These are phyloP conservation scores for Platycheirus albimanus DNA, from an alignment of 2,888 invertebrate species.

Conservation along the genomic window DNA sequence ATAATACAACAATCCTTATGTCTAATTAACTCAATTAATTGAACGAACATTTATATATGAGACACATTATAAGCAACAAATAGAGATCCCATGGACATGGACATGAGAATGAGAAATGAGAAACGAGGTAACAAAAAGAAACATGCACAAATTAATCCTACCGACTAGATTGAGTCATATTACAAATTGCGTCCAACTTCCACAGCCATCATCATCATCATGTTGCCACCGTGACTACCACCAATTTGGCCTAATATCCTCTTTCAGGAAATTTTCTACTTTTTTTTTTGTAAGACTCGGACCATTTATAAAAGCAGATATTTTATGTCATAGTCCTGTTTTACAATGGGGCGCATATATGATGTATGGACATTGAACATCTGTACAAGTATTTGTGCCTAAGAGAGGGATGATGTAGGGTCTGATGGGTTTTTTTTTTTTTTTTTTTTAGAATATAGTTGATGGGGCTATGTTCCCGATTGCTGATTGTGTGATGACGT, in stretches of 20 bases:
- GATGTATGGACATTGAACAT: slow-evolving; percentile 14
- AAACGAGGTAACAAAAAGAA: too few species aligned
- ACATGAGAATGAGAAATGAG: too few species aligned
- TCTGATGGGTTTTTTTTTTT: slow-evolving; percentile 26
- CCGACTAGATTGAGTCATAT: slow-evolving; percentile 64
- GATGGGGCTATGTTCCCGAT: background rate
- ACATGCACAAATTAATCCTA: slow-evolving; percentile 41
- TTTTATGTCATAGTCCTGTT: slow-evolving; percentile 61
- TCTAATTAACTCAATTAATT: too few species aligned
- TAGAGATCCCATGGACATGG: too few species aligned
- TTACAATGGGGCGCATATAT: slow-evolving; percentile 32
- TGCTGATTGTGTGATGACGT: slow-evolving; percentile 21
- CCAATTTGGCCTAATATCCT: slow-evolving; percentile 71
- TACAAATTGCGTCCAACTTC: slow-evolving; percentile 58
- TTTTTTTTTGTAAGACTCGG: slow-evolving; percentile 1
- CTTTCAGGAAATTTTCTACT: slow-evolving; percentile 71
- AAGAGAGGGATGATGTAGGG: background rate
- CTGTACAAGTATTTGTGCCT: background rate
- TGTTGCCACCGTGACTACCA: slow-evolving; percentile 57
- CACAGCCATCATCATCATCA: slow-evolving; percentile 44
- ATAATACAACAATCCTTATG: too few species aligned
- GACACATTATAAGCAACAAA: too few species aligned
- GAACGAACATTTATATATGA: too few species aligned
- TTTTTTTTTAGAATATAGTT: too few species aligned
- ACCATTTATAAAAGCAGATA: slow-evolving; percentile 55